Conservation (phyloP, 2,113 vertebrate genomes). For the Lampris megalopsis region DNA sequence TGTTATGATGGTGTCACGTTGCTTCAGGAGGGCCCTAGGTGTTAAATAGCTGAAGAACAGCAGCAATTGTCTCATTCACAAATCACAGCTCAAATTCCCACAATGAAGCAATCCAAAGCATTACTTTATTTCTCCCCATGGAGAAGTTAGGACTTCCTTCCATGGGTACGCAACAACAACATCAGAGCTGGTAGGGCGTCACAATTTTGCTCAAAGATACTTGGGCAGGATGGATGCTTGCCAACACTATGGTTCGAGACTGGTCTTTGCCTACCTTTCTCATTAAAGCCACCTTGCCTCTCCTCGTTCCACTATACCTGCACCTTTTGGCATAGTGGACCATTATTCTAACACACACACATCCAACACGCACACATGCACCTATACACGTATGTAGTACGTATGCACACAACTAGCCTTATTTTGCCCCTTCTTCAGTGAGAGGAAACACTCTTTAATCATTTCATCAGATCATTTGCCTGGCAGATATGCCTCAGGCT, state of each 20-base stretch:
- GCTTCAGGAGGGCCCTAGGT: background rate
- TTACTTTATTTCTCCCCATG: too few species aligned
- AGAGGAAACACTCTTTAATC: constrained; percentile 72
- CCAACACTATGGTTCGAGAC: background rate
- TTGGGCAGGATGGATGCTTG: background rate
- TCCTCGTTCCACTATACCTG: too few species aligned
- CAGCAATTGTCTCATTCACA: constrained; percentile 13
- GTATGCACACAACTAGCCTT: constrained; percentile 36
- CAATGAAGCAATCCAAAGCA: too few species aligned
- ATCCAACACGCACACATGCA: constrained; percentile 13
- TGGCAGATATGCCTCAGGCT: constrained; percentile 78
- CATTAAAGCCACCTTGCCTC: too few species aligned
- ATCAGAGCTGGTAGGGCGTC: background rate
- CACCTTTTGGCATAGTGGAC: too few species aligned
- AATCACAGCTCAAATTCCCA: background rate
- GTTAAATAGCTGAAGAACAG: background rate
- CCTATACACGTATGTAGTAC: constrained; percentile 49
- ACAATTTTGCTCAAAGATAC: background rate
- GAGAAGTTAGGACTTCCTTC: too few species aligned
- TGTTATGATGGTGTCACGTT: background rate
- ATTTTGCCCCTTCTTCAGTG: constrained; percentile 58
- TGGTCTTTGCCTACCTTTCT: background rate
- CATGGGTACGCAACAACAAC: background rate
- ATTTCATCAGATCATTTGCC: constrained; percentile 81
- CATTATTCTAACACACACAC: background rate